A percentile compares a stretch with the other conserved stretches of the same genome.
These are phyloP conservation scores for Psilopogon haemacephalus DNA, from an alignment of 2,113 vertebrate genomes.

Conservation along the genomic window DNA sequence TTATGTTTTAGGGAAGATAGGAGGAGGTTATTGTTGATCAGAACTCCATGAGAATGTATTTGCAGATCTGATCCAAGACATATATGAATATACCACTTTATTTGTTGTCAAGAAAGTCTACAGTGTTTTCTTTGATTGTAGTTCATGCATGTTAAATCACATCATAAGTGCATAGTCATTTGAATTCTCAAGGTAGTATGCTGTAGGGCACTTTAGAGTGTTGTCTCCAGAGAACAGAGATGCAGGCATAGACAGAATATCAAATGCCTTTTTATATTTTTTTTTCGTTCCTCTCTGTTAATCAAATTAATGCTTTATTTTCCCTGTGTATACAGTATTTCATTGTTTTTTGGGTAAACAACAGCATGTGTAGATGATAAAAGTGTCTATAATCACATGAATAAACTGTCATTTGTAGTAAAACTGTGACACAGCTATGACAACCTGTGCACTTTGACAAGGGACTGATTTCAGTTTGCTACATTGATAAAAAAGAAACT, in stretches of 20 bases:
- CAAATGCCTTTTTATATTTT: neutral
- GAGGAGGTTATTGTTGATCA: neutral
- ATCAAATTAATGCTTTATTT: neutral
- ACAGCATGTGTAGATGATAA: neutral
- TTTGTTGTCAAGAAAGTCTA: neutral
- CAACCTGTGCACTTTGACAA: conserved; percentile 4
- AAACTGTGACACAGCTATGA: neutral
- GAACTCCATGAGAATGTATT: neutral
- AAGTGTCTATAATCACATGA: neutral
- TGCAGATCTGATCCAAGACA: neutral
- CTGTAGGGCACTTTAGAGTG: neutral
- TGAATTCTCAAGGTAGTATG: neutral
- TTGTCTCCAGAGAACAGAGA: neutral
- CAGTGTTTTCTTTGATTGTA: neutral
- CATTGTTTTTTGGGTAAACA: neutral
- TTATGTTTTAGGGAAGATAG: neutral
- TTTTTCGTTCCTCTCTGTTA: neutral
- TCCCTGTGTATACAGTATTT: neutral
- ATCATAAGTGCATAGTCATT: neutral
- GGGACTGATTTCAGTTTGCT: conserved; percentile 8
- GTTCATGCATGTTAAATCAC: neutral
- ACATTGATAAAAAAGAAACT: conserved; percentile 20
- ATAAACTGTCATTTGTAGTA: neutral
- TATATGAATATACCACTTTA: neutral
- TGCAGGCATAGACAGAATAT: neutral